phyloP scores from a whole-genome alignment of 2,113 vertebrate species.

The Amblyornis subalaris region DNA sequence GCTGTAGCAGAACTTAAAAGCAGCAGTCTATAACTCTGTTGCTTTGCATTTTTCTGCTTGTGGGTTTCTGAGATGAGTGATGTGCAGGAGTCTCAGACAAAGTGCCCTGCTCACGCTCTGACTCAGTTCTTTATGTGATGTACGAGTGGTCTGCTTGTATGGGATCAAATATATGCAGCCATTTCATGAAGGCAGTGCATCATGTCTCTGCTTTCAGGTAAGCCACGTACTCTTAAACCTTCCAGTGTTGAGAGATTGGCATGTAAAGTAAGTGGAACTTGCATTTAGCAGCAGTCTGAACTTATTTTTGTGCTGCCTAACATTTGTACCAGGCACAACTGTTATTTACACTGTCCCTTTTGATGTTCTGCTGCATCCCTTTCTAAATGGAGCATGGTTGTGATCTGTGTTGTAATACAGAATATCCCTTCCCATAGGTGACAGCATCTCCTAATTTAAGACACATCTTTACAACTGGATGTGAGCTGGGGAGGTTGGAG shows the following conservation, averaged over 20 bases:
- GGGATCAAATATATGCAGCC: background rate
- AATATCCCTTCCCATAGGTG: background rate
- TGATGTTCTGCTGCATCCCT: background rate
- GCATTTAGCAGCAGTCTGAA: background rate
- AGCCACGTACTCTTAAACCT: background rate
- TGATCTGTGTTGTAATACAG: background rate
- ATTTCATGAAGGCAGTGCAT: background rate
- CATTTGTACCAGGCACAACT: background rate
- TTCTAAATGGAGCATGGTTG: background rate
- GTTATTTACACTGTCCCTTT: background rate
- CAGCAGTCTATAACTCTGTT: background rate
- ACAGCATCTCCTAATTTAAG: background rate
- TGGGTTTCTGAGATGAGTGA: background rate
- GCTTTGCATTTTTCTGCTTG: background rate
- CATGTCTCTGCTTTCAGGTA: background rate
- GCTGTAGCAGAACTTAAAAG: background rate
- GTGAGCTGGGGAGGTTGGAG: background rate
- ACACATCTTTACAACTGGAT: background rate
- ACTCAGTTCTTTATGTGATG: background rate
- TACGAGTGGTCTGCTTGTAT: background rate
- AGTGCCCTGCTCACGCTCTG: fast-evolving
- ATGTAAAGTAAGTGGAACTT: background rate
- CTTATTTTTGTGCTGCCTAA: background rate
- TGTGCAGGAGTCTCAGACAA: background rate
- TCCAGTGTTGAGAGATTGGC: background rate